Evolutionary conservation across 2,113 vertebrate genomes (phyloP), one percentile per base, ranked within the genome.

Genomic region (Empidonax alnorum): DNA sequence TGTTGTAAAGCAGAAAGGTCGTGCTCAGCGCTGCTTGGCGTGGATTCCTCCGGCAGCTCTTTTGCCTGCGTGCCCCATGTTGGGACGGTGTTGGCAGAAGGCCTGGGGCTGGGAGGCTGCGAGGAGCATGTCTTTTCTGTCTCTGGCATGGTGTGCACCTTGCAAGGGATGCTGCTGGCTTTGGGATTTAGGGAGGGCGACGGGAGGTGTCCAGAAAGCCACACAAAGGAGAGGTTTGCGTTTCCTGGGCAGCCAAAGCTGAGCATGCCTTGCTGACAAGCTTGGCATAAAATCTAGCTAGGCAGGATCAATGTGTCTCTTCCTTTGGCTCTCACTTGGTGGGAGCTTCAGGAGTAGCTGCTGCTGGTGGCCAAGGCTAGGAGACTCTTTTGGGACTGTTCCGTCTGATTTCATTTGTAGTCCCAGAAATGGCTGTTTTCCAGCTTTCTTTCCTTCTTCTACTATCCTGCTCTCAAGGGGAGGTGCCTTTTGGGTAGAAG

Each of bases 1-100:
- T 41, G 63, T 61, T 95, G 92, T 72, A 92, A 90, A 92, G 89
- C 87, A 79, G 95, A 93, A 95, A 91, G 96, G 96, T 97, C 80
- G 77, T 93, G 94, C 94, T 97, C 93, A 84, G 91, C 2, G 3
- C 89, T 4, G 52, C 93, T 93, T 91, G 95, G 91, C 30, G 6
- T 90, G 91, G 94, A 97, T 95, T 96, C 94, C 89, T 95, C 73
- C 0, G 1, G 72, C 90, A 93, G 96, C 90, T 94, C 90, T 95
- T 82, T 96, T 93, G 88, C 93, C 91, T 90, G 86, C 12, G 3
- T 91, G 84, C 93, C 94, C 76, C 75, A 21, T 15, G 56, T 90
- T 80, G 94, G 87, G 96, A 67, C 0, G 0, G 37, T 9, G 81
- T 77, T 95, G 94, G 93, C 91, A 94, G 86, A 74, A 87, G 71